Evolutionary conservation across 2,113 vertebrate species (phyloP).

Genomic region (Pionites leucogaster): DNA sequence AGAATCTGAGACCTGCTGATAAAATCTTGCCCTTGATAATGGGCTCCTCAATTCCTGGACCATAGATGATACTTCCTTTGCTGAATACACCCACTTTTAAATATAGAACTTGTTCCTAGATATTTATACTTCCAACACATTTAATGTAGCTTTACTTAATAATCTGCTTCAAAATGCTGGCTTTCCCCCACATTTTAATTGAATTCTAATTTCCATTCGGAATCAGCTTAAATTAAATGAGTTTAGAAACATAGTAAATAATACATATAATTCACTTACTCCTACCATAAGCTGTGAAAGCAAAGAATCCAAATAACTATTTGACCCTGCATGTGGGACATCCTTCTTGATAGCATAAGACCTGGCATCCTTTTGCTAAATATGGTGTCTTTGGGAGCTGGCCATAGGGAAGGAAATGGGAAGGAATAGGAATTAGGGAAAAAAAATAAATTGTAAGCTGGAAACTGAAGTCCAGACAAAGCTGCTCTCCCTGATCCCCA

Average conservation of each 20-base stretch:
- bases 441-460: neutral
- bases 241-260: conserved; percentile 43
- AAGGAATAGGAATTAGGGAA: neutral
- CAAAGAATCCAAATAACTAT: neutral
- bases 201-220: conserved; percentile 36
- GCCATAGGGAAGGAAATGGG: neutral
- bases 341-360: neutral
- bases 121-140: neutral
- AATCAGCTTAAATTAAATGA: conserved; percentile 16
- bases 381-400: fast-evolving
- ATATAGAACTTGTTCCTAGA: neutral
- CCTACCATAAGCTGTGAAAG: neutral
- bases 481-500: neutral
- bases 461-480: too few species aligned
- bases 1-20: conserved; percentile 6
- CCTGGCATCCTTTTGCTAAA: fast-evolving
- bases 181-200: conserved; percentile 5
- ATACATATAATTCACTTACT: neutral
- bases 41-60: neutral
- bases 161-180: conserved; percentile 28
- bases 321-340: neutral
- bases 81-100: conserved; percentile 12
- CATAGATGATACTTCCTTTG: neutral
- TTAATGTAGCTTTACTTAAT: conserved; percentile 23
- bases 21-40: conserved; percentile 48